Conservation (phyloP, 2,888 invertebrate genomes). For the Nymphalis urticae region DNA sequence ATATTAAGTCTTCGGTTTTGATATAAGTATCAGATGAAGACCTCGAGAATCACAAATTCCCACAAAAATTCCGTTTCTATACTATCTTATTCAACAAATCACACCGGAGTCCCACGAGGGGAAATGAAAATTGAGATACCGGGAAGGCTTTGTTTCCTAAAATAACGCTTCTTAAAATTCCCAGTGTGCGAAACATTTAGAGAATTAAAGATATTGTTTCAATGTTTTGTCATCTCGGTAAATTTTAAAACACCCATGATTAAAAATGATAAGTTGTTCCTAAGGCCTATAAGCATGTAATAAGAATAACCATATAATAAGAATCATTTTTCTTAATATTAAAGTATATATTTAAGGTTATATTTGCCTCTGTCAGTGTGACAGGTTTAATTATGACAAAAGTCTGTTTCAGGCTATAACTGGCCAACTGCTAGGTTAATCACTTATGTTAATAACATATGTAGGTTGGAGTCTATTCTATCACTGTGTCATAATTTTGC, state of each 20-base stretch:
- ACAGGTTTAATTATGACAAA: too few relatives aligned
- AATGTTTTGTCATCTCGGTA: slow-evolving; percentile 55
- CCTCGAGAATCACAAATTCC: background rate
- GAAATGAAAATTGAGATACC: slow-evolving; percentile 80
- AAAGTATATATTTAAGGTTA: too few relatives aligned
- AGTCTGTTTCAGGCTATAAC: too few relatives aligned
- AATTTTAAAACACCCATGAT: background rate
- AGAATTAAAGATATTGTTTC: slow-evolving; percentile 74
- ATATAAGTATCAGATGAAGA: background rate
- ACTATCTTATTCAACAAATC: slow-evolving; percentile 79
- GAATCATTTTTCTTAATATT: too few relatives aligned
- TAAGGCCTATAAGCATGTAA: too few relatives aligned
- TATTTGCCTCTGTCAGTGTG: background rate
- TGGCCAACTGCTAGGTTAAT: too few relatives aligned
- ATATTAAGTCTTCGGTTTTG: background rate
- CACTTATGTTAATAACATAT: too few relatives aligned
- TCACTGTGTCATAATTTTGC: too few relatives aligned
- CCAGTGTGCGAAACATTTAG: slow-evolving; percentile 52
- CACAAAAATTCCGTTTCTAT: slow-evolving; percentile 72
- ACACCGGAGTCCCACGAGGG: slow-evolving; percentile 76
- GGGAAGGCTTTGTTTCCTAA: slow-evolving; percentile 70
- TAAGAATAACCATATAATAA: too few relatives aligned
- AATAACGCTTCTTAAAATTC: slow-evolving; percentile 68
- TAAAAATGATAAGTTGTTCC: too few relatives aligned
- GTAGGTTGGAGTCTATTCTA: too few relatives aligned